Evolutionary conservation across 2,888 invertebrate species (phyloP).

Genomic region (Troglohyphantes excavatus): DNA sequence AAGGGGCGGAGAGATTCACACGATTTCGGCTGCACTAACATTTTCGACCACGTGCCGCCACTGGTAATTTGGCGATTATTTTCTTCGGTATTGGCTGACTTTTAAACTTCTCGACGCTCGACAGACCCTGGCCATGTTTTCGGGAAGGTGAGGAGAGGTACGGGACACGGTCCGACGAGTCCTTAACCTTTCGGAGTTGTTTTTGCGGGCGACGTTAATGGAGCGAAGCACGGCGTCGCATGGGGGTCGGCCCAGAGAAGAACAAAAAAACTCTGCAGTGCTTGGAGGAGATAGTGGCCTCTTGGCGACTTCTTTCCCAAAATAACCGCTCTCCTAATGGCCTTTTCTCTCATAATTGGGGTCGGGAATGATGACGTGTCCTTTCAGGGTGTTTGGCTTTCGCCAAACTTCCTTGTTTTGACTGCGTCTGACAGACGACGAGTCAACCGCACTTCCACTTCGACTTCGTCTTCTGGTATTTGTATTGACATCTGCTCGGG

Average conservation of each 20-base stretch:
- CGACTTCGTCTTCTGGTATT: too few relatives aligned
- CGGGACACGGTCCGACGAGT: not conserved
- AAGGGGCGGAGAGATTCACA: too few relatives aligned
- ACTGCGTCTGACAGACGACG: not conserved
- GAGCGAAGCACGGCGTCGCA: not conserved
- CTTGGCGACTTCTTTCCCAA: not conserved
- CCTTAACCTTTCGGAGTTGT: not conserved
- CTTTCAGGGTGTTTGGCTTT: not conserved
- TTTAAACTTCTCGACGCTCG: too few relatives aligned
- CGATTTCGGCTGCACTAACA: too few relatives aligned
- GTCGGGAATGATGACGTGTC: not conserved
- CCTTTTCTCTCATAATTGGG: not conserved
- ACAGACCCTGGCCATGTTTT: too few relatives aligned
- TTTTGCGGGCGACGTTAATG: not conserved
- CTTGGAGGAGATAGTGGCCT: not conserved
- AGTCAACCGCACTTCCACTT: too few relatives aligned
- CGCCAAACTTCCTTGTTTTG: not conserved
- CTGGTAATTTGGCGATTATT: too few relatives aligned
- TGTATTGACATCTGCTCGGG: too few relatives aligned
- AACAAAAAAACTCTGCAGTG: not conserved
- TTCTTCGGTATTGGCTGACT: too few relatives aligned
- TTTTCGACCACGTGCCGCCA: too few relatives aligned
- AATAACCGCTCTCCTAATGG: not conserved
- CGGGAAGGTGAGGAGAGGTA: not conserved
- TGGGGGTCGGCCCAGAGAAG: not conserved